Conservation (phyloP, 2,797 vertebrate genomes). For the Parambassis ranga region DNA sequence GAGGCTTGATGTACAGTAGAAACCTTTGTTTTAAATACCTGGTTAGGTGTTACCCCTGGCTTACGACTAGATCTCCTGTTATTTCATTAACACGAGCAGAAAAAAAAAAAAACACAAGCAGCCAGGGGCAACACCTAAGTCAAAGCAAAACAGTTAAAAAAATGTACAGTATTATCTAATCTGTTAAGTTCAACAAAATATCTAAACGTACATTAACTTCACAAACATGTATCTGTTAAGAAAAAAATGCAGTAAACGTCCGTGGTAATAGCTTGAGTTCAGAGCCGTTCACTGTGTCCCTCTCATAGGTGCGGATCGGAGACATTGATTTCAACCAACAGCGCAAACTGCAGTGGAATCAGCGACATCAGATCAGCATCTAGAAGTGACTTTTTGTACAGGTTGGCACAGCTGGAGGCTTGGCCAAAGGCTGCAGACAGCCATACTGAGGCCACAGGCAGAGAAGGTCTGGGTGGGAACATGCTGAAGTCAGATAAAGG, state of each 20-base stretch:
- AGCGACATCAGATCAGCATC: slow-evolving; percentile 60
- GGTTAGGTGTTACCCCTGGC: slow-evolving; percentile 34
- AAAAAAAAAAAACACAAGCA: slow-evolving; percentile 32
- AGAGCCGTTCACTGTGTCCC: slow-evolving; percentile 44
- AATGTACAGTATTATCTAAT: slow-evolving; percentile 53
- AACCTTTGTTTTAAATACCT: slow-evolving; percentile 42
- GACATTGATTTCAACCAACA: slow-evolving; percentile 25
- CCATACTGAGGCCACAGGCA: slow-evolving; percentile 66
- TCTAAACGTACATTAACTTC: slow-evolving; percentile 64
- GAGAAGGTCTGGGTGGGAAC: slow-evolving; percentile 67
- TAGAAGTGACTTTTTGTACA: slow-evolving; percentile 61
- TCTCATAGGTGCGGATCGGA: slow-evolving; percentile 62
- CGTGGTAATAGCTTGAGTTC: slow-evolving; percentile 64
- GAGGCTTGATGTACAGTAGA: slow-evolving; percentile 56
- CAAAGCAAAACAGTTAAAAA: slow-evolving; percentile 44
- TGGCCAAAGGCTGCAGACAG: slow-evolving; percentile 68
- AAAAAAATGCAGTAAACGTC: slow-evolving; percentile 72
- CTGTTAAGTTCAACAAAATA: slow-evolving; percentile 68
- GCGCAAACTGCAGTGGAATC: slow-evolving; percentile 21
- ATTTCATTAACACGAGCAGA: slow-evolving; percentile 32
- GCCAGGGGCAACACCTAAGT: slow-evolving; percentile 38
- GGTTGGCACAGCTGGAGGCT: slow-evolving; percentile 74
- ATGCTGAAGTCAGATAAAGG: slow-evolving; percentile 67
- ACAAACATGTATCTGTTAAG: slow-evolving; percentile 66
- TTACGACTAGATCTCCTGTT: slow-evolving; percentile 18